A percentile compares a stretch with the other conserved stretches of the same genome.
phyloP scores from a whole-genome alignment of 2,888 invertebrate species.

The Lithophane semibrunnea region DNA sequence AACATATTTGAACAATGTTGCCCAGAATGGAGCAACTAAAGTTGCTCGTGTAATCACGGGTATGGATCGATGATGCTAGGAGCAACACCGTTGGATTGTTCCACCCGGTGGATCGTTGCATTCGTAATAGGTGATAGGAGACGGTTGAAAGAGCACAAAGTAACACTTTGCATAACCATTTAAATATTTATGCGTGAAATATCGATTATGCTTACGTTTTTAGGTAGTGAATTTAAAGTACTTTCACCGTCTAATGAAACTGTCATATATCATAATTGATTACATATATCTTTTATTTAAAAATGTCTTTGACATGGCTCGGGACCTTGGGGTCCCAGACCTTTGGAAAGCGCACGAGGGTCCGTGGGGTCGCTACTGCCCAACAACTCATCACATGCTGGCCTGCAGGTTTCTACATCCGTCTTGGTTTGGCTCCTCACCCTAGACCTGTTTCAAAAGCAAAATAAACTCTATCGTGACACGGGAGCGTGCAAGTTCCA shows the following conservation, averaged over 20 bases:
- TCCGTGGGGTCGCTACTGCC: too few species aligned
- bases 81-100: slow-evolving; percentile 72
- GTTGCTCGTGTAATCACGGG: slow-evolving; percentile 26
- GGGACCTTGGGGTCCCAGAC: too few species aligned
- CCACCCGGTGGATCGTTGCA: slow-evolving; percentile 69
- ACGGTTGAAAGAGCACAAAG: slow-evolving; percentile 57
- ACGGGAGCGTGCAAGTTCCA: too few species aligned
- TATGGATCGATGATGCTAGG: slow-evolving; percentile 73
- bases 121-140: slow-evolving; percentile 60
- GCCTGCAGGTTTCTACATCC: too few species aligned
- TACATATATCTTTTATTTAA: background rate
- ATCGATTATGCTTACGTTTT: slow-evolving; percentile 12
- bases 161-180: slow-evolving; percentile 42
- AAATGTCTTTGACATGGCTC: too few species aligned
- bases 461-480: too few species aligned
- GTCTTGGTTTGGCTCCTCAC: too few species aligned
- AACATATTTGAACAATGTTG: background rate
- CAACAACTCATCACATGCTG: too few species aligned
- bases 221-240: background rate
- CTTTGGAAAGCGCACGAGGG: too few species aligned
- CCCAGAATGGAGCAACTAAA: background rate
- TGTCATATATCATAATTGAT: background rate
- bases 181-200: slow-evolving; percentile 25
- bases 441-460: too few species aligned
- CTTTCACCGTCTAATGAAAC: slow-evolving; percentile 20